Percentiles rank a stretch among this genome's conserved stretches.
phyloP scores from a whole-genome alignment of 53 echinoderm and acorn worm genomes.

The Mesocentrotus franciscanus region DNA sequence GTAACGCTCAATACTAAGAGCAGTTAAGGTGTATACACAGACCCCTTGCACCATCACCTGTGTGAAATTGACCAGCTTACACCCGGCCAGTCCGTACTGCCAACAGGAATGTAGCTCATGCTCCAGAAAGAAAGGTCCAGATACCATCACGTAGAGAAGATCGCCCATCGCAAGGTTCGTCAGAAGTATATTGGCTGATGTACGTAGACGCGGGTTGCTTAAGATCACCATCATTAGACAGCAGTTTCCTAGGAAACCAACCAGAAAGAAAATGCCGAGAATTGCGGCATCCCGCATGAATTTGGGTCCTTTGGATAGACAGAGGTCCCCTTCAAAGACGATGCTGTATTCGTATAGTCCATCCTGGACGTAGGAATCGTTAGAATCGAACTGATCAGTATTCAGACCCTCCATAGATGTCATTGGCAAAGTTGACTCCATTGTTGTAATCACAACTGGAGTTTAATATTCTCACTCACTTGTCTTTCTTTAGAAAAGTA shows the following conservation, averaged over 20 bases:
- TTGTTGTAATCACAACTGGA: not conserved
- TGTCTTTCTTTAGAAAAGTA: not conserved
- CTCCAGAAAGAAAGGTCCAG: conserved; percentile 81
- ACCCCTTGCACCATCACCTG: conserved; percentile 76
- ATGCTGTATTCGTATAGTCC: conserved; percentile 39
- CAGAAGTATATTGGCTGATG: conserved; percentile 85
- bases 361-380: not conserved
- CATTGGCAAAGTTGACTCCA: not conserved
- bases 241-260: conserved; percentile 80
- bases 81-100: conserved; percentile 58
- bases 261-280: conserved; percentile 73
- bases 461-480: not conserved
- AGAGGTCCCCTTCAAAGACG: not conserved
- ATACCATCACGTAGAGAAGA: conserved; percentile 76
- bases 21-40: conserved; percentile 84
- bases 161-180: conserved; percentile 86
- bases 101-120: conserved; percentile 76
- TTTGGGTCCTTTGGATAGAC: not conserved
- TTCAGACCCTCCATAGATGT: conserved; percentile 3
- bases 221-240: conserved; percentile 77
- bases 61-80: conserved; percentile 76
- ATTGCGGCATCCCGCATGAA: conserved; percentile 62
- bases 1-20: conserved; percentile 84
- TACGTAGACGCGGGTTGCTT: conserved; percentile 78
- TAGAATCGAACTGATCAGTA: not conserved